Evolutionary conservation across 2,888 invertebrate genomes (phyloP), one percentile per base, ranked within the genome.

Genomic region (Yponomeuta malinellus): DNA sequence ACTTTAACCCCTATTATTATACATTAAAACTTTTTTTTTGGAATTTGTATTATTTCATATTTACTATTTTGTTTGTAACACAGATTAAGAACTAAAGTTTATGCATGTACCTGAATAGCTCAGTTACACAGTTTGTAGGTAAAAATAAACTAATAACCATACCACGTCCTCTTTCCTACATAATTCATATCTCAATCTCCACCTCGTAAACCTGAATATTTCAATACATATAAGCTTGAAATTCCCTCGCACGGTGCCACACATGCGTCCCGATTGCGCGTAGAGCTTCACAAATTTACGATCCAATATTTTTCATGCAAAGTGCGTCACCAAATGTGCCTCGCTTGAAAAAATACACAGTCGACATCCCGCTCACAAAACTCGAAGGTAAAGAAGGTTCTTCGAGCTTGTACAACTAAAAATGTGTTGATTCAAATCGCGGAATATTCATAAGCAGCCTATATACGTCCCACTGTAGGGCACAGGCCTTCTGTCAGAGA

Each of bases 281-380:
- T 79, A 81, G 83, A 84, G 83, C 81, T 81, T 80, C 75, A 79
- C 80, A 85, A 85, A 79, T 90, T 92, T 90, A 91, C 89, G 91
- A 89, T 84, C 86, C 82, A 85, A 90, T 91, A 92, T 91, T 90
- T 92, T 91, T 88, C 52, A 91, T 91, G 89, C 90, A 90, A 90
- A 91, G 90, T 86, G 84, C 86, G 88, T 89, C 88, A 63, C 91
- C 92, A 91, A 92, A 92, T 92, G 92, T 91, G 88, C 82, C 81
- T 84, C 82, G 80, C 82, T 81, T 83, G 78, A 86, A 89, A 89
- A 91, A 89, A 88, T 83, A 85, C 83, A 84, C 84, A 84, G 82
- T 82, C 81, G 52, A 59, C 52, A 59, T 59, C 52, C 52, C 52
- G 52, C 15, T 15, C 52, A 59, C 52, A 59, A 15, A 59, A 59